Evolutionary conservation across 2,888 invertebrate genomes (phyloP), one percentile per base, ranked within the genome.

Genomic region (Acanthopleura granulata): DNA sequence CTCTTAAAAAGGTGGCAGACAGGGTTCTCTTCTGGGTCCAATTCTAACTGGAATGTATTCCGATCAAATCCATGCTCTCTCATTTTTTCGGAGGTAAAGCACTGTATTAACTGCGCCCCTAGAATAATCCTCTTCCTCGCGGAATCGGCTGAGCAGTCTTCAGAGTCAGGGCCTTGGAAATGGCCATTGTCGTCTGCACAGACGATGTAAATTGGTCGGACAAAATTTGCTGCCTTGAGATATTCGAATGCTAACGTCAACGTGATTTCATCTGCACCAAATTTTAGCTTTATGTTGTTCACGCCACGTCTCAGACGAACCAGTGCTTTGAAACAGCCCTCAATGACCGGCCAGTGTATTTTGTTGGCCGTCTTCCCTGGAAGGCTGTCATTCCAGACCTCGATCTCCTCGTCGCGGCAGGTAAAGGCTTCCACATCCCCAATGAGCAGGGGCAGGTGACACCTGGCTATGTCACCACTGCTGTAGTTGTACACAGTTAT

Each of bases 61-160:
- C 95, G 92, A 0, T 93, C 94, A 74, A 95, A 93, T 16, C 94
- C 95, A 81, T 94, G 94, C 89, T 96, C 95, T 80, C 93, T 93
- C 30, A 98, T 91, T 90, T 96, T 97, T 90, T 97, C 96, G 0
- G 96, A 96, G 79, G 95, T 95, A 81, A 97, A 92, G 77, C 94
- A 93, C 91, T 98, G 98, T 78, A 97, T 93, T 73, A 98, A 91
- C 86, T 95, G 94, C 16, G 95, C 93, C 71, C 95, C 88, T 11
- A 96, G 91, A 74, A 93, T 92, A 84, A 98, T 95, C 85, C 95
- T 93, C 51, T 93, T 92, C 83, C 94, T 94, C 25, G 95, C 96
- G 89, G 94, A 94, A 87, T 94, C 93, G 27, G 93, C 91, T 1
- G 94, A 93, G 86, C 93, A 93, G 81, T 94, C 93, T 80, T 93